These are phyloP conservation scores for Galleria mellonella DNA, from an alignment of 1,140 invertebrate genomes.

Conservation along the genomic window DNA sequence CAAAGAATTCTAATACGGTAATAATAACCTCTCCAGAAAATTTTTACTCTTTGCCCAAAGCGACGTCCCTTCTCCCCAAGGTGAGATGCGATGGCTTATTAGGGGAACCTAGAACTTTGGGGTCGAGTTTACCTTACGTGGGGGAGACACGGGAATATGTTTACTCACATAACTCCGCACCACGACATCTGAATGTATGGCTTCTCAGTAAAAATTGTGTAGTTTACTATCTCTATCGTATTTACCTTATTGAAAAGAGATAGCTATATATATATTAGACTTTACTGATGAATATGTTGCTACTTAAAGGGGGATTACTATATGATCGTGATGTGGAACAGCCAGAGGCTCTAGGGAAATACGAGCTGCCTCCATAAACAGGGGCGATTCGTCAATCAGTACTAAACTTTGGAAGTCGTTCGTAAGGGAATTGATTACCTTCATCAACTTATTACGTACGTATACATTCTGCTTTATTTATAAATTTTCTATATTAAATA, in stretches of 20 bases:
- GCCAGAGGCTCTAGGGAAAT: conserved; percentile 56
- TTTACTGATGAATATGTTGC: neutral
- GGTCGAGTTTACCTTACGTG: conserved; percentile 52
- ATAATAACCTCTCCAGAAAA: neutral
- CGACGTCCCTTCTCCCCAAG: conserved; percentile 49
- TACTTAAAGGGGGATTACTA: conserved; percentile 10
- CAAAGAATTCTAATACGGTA: no score
- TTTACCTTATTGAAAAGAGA: conserved; percentile 16
- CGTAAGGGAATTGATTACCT: no score
- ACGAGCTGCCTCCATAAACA: conserved; percentile 38
- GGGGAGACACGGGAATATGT: conserved; percentile 44
- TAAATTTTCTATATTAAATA: no score
- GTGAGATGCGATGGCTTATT: conserved; percentile 64
- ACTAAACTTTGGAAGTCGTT: conserved; percentile 16
- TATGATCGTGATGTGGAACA: conserved; percentile 24
- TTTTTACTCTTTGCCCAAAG: conserved; percentile 29
- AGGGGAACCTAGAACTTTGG: conserved; percentile 67
- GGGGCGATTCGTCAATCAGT: conserved; percentile 51
- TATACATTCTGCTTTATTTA: no score
- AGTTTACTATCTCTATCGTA: neutral
- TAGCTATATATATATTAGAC: conserved; percentile 7
- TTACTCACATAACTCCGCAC: conserved; percentile 32
- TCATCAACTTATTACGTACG: no score
- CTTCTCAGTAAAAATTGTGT: neutral
- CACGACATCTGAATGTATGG: conserved; percentile 11